Conservation (phyloP, 2,888 invertebrate species). For the Aromia moschata region DNA sequence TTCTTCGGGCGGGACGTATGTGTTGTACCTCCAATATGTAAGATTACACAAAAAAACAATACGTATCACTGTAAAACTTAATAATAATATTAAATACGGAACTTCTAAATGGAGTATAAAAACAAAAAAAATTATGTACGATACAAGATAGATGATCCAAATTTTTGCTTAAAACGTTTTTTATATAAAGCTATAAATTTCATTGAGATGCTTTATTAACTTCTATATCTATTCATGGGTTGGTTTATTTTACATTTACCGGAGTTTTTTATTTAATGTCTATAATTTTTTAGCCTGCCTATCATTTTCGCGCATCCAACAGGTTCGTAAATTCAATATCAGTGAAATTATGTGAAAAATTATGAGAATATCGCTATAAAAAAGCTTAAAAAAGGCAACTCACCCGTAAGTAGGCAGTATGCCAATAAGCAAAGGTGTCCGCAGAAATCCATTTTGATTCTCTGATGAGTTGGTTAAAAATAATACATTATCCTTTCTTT, state of each 20-base stretch:
- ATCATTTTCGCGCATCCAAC: constrained; percentile 27
- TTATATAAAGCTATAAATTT: neutral
- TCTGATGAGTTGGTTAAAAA: too few species aligned
- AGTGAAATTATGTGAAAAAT: constrained; percentile 27
- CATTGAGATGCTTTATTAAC: constrained; percentile 7
- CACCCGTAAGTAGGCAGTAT: constrained; percentile 43
- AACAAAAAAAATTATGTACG: neutral
- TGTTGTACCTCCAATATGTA: too few species aligned
- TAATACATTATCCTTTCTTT: too few species aligned
- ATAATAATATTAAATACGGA: too few species aligned
- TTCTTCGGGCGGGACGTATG: too few species aligned
- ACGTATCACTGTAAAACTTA: too few species aligned
- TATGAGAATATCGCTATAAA: constrained; percentile 13
- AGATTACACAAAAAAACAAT: too few species aligned
- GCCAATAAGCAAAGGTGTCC: constrained; percentile 34
- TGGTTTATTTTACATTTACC: constrained; percentile 10
- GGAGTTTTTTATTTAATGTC: constrained; percentile 5
- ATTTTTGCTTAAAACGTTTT: neutral
- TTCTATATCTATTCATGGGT: neutral
- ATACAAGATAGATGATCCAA: neutral
- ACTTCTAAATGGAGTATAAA: too few species aligned
- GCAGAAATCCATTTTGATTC: constrained; percentile 41
- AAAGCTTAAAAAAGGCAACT: constrained; percentile 30
- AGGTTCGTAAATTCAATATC: constrained; percentile 36
- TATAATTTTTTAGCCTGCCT: constrained; percentile 16